These are phyloP conservation scores for Cryptomyrus ogoouensis DNA, from an alignment of 2,113 vertebrate genomes.

Conservation along the genomic window DNA sequence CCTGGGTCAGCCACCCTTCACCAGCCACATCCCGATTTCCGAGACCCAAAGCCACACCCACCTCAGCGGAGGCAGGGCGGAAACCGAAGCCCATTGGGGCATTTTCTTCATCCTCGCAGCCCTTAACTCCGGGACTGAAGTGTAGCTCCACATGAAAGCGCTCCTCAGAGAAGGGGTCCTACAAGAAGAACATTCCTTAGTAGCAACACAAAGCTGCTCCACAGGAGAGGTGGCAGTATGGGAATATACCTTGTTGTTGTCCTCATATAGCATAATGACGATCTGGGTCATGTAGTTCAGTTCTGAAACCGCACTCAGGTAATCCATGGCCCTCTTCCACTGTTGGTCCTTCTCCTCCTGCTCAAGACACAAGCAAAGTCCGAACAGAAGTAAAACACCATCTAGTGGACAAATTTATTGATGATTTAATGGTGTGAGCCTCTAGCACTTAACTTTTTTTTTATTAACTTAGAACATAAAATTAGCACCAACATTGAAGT, in stretches of 20 bases:
- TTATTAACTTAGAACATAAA: neutral
- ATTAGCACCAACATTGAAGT: neutral
- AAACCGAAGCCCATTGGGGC: constrained; percentile 85
- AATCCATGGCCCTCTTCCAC: constrained; percentile 96
- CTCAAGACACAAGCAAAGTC: constrained; percentile 15
- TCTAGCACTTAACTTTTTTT: neutral
- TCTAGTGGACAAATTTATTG: neutral
- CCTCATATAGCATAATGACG: constrained; percentile 97
- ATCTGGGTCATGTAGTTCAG: constrained; percentile 99
- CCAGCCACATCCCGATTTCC: neutral
- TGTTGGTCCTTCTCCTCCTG: constrained; percentile 90
- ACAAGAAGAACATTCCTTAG: neutral
- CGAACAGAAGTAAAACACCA: neutral
- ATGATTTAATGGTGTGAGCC: neutral
- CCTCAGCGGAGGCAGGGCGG: constrained; percentile 88
- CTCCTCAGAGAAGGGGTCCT: constrained; percentile 92
- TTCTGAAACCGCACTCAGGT: constrained; percentile 89
- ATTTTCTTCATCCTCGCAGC: constrained; percentile 82
- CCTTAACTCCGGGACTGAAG: constrained; percentile 94
- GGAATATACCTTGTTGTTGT: constrained; percentile 73
- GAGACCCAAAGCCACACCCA: constrained; percentile 36
- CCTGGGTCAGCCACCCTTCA: neutral
- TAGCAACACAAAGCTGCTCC: neutral
- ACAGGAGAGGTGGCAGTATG: neutral
- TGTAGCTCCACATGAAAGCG: constrained; percentile 95